Base-by-base conservation (phyloP, 2,113 vertebrate genomes). In the Chauna torquata region DNA sequence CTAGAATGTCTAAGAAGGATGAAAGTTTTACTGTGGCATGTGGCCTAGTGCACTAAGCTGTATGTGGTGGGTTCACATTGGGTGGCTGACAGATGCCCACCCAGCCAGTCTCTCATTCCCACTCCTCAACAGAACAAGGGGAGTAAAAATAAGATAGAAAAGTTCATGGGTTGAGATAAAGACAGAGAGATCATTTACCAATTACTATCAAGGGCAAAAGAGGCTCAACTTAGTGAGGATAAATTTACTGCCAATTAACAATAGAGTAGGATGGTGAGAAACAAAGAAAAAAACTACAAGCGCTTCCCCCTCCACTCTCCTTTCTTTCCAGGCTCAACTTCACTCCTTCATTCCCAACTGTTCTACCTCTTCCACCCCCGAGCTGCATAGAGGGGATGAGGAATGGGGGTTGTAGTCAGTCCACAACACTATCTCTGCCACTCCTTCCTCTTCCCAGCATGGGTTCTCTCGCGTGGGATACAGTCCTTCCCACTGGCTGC, bases 331-430 rank as follows among this genome's bases (percentile, higher is more conserved):
- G 19, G 24, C 23, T 79, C 55, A 75, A 5, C 28, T 70, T 59
- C 15, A 47, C 8, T 82, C 42, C 34, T 72, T 75, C 50, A 52
- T 44, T 72, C 19, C 15, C 55, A 61, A 18, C 6, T 62, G 19
- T 9, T 10, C 24, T 28, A 61, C 22, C 10, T 69, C 3, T 10
- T 50, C 13, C 12, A n/a, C 0, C 2, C 2, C 8, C 4, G 5
- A 50, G 25, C 0, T 1, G 20, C 0, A 0, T 45, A 44, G 11
- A 7, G 13, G 17, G 1, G 8, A 27, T 27, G 55, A 47, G 9
- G 49, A 36, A 57, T 8, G 7, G 18, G 12, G 4, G 14, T 58
- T 28, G 23, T 3, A 2, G 18, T 76, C 34, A 82, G 64, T 25
- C 32, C 5, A 0, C 30, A 71, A 71, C 13, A 28, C n/a, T 32